These are phyloP conservation scores for Taxidea taxus DNA, from an alignment of 2,113 vertebrate species.

Conservation along the genomic window DNA sequence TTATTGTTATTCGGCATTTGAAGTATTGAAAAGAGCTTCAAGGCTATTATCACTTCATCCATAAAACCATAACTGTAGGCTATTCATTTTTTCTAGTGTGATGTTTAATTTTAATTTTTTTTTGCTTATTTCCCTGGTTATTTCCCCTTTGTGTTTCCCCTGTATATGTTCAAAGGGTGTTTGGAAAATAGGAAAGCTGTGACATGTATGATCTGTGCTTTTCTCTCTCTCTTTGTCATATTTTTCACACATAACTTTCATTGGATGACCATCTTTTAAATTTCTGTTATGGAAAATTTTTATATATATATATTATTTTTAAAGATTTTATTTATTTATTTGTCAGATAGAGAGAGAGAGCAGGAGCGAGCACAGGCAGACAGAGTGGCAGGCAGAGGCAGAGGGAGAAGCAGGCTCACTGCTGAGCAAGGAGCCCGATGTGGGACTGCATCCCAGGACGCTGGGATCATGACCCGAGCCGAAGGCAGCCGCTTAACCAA, in stretches of 20 bases:
- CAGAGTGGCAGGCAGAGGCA: too few relatives aligned
- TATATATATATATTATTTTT: too few relatives aligned
- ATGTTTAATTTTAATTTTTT: background rate
- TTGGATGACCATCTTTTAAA: background rate
- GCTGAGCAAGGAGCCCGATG: too few relatives aligned
- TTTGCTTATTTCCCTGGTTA: background rate
- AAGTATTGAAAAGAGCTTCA: slow-evolving; percentile 12
- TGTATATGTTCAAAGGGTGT: too few relatives aligned
- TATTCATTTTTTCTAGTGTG: background rate
- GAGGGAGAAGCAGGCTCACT: too few relatives aligned
- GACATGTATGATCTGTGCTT: background rate
- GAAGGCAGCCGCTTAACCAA: too few relatives aligned
- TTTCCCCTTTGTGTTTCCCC: background rate
- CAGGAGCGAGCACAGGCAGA: too few relatives aligned
- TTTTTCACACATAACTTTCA: background rate
- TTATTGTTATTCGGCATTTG: slow-evolving; percentile 5
- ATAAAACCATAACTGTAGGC: background rate
- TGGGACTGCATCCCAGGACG: too few relatives aligned
- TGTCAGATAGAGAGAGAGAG: too few relatives aligned
- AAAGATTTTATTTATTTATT: too few relatives aligned
- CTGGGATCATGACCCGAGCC: too few relatives aligned
- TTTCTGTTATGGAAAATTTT: background rate
- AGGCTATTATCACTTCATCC: background rate
- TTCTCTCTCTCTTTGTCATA: background rate
- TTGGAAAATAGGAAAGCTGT: background rate